Conservation (phyloP, 2,888 invertebrate species). For the Parasteatoda lunata region DNA sequence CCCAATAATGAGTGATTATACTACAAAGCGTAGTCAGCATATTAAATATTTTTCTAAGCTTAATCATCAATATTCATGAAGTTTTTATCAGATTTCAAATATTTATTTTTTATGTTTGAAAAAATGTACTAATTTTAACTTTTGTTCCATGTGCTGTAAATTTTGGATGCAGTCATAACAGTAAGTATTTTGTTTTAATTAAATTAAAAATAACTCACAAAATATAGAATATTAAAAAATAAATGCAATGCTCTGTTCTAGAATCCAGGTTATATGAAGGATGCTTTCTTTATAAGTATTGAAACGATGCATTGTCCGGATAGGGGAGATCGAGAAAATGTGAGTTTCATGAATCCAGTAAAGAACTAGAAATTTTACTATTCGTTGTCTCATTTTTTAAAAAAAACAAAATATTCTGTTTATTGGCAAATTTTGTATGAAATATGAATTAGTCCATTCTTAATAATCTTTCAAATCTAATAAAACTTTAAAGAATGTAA, state of each 20-base stretch:
- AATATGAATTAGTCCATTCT: too few species aligned
- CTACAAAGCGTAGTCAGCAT: too few species aligned
- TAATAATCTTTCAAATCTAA: too few species aligned
- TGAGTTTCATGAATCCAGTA: slow-evolving; percentile 78
- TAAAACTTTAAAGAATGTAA: too few species aligned
- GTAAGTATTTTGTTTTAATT: slow-evolving; percentile 77
- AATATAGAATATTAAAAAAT: too few species aligned
- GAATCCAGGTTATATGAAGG: slow-evolving; percentile 76
- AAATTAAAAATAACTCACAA: not conserved
- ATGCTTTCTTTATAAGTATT: slow-evolving; percentile 80
- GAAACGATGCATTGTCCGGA: slow-evolving; percentile 96
- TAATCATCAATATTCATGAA: too few species aligned
- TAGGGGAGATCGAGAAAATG: slow-evolving; percentile 88
- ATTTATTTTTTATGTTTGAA: not conserved
- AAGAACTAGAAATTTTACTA: too few species aligned
- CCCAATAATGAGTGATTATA: too few species aligned
- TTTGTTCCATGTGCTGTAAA: not conserved
- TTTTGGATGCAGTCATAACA: slow-evolving; percentile 81
- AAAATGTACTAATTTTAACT: not conserved
- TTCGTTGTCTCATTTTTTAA: too few species aligned
- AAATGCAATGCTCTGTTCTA: slow-evolving; percentile 4
- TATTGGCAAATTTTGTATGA: too few species aligned
- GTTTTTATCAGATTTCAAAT: not conserved
- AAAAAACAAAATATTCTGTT: too few species aligned
- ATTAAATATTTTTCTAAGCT: too few species aligned